These are phyloP conservation scores for Trichogramma evanescens DNA, from an alignment of 2,888 invertebrate genomes.

Conservation along the genomic window DNA sequence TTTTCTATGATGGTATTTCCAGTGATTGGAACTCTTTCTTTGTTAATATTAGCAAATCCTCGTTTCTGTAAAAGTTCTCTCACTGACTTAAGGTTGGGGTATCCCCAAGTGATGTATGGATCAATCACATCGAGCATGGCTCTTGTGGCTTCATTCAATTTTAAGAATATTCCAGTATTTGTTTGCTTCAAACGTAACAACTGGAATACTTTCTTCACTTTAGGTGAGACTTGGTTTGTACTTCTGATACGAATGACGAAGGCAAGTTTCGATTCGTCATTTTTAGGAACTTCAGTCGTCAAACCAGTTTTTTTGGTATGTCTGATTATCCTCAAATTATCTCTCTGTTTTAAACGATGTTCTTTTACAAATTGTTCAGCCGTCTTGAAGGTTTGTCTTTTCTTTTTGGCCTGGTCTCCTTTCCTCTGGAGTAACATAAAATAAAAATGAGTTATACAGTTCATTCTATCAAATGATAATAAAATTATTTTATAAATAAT, in stretches of 20 bases:
- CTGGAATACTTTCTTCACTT: background rate
- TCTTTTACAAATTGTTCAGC: too few relatives aligned
- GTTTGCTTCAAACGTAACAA: background rate
- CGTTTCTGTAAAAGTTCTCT: background rate
- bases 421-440: too few relatives aligned
- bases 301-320: too few relatives aligned
- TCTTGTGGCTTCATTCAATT: background rate
- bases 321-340: too few relatives aligned
- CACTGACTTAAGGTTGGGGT: background rate
- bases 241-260: background rate
- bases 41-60: background rate
- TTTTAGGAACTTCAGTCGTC: too few relatives aligned
- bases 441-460: too few relatives aligned
- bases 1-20: background rate
- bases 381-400: too few relatives aligned
- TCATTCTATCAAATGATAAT: too few relatives aligned
- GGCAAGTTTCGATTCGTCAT: too few relatives aligned
- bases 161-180: background rate
- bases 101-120: background rate
- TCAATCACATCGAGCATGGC: background rate
- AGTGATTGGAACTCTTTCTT: background rate
- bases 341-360: too few relatives aligned
- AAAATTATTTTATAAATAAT: too few relatives aligned
- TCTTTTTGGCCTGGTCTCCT: too few relatives aligned
- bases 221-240: background rate